These are phyloP conservation scores for Drosophila neocordata DNA, from an alignment of 1,140 invertebrate genomes.

Conservation along the genomic window DNA sequence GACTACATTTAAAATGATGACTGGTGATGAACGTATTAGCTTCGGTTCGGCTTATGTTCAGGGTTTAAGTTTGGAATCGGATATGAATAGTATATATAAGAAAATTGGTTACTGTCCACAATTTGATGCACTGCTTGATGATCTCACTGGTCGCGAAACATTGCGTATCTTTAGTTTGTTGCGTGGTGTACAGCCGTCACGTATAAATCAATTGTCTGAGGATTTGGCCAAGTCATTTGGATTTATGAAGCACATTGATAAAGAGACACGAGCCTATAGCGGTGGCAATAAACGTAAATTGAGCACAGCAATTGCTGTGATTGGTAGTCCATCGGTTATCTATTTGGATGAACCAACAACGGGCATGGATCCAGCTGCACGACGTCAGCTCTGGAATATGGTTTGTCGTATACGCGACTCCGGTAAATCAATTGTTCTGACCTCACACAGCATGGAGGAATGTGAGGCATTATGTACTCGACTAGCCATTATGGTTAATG, in stretches of 20 bases:
- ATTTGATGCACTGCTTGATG: slow-evolving; percentile 91
- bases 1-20: slow-evolving; percentile 94
- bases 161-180: slow-evolving; percentile 89
- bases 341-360: slow-evolving; percentile 94
- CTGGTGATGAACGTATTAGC: slow-evolving; percentile 88
- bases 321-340: slow-evolving; percentile 94
- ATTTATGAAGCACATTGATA: slow-evolving; percentile 83
- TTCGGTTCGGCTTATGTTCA: slow-evolving; percentile 84
- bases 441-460: slow-evolving; percentile 93
- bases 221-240: slow-evolving; percentile 83
- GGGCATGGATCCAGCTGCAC: slow-evolving; percentile 92
- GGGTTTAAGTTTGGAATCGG: slow-evolving; percentile 84
- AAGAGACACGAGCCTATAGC: slow-evolving; percentile 87
- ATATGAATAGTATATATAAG: slow-evolving; percentile 85
- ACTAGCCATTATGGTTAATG: slow-evolving; percentile 94
- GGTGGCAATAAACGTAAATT: slow-evolving; percentile 98
- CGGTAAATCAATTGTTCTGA: slow-evolving; percentile 90
- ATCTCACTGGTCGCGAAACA: slow-evolving; percentile 91
- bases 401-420: slow-evolving; percentile 85
- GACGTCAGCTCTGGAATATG: slow-evolving; percentile 91
- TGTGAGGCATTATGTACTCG: slow-evolving; percentile 94
- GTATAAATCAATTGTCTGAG: slow-evolving; percentile 82
- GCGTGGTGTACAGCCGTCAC: slow-evolving; percentile 86
- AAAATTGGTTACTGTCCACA: slow-evolving; percentile 92
- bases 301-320: slow-evolving; percentile 94